Percentiles rank a stretch among this genome's conserved stretches.
Evolutionary conservation across 2,888 invertebrate species (phyloP).

Genomic region (Agrypnus murinus): DNA sequence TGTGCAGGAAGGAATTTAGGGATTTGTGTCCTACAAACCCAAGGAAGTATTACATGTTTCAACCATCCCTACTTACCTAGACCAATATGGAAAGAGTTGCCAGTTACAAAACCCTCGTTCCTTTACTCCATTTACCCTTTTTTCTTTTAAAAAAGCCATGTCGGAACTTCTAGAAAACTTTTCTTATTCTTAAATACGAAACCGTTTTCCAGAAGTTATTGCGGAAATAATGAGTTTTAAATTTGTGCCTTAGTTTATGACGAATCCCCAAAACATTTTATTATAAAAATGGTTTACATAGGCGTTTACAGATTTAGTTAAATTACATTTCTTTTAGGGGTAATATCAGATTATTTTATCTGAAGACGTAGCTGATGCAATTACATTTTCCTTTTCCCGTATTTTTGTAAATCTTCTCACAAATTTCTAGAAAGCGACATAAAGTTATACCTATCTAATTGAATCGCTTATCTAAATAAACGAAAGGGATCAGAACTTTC

Average conservation of each 20-base stretch:
- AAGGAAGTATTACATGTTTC: slow-evolving; percentile 6
- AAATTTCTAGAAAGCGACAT: too few relatives aligned
- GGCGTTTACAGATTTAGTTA: neutral
- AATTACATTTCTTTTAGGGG: slow-evolving; percentile 1
- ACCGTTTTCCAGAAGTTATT: slow-evolving; percentile 18
- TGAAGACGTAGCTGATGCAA: neutral
- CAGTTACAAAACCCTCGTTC: slow-evolving; percentile 1
- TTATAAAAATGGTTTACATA: slow-evolving; percentile 14
- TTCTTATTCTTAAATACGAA: slow-evolving; percentile 28
- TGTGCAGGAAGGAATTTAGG: slow-evolving; percentile 15
- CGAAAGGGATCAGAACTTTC: too few relatives aligned
- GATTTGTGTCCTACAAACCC: slow-evolving; percentile 7
- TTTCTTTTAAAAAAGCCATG: neutral
- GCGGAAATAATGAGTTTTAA: slow-evolving; percentile 29
- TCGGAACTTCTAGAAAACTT: slow-evolving; percentile 8
- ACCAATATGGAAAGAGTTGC: slow-evolving; percentile 18
- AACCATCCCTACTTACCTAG: slow-evolving; percentile 9
- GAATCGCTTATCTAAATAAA: too few relatives aligned
- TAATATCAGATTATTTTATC: neutral
- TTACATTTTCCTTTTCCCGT: neutral
- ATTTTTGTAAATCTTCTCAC: too few relatives aligned
- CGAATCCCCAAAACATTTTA: slow-evolving; percentile 3
- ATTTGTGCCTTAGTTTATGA: slow-evolving; percentile 27
- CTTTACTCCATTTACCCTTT: neutral
- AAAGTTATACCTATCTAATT: too few relatives aligned